A percentile compares a stretch with the other conserved stretches of the same genome.
Evolutionary conservation across 1,140 invertebrate genomes (phyloP).

Genomic region (Drosophila willistoni): DNA sequence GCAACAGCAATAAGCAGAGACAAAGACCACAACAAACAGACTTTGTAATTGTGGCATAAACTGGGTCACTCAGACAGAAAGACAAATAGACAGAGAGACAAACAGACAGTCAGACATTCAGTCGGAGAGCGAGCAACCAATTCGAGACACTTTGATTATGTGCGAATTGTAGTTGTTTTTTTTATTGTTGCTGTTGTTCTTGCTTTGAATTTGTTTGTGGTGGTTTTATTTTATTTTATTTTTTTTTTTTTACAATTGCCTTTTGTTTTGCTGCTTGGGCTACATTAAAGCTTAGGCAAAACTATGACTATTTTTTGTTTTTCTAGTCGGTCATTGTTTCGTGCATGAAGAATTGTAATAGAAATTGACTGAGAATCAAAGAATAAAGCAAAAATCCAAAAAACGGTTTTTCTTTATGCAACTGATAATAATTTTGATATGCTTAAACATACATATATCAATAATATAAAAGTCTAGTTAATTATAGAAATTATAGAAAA

Average conservation of each 20-base stretch:
- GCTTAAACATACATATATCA: too few relatives aligned
- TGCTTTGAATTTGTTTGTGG: constrained; percentile 25
- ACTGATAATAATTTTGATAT: not conserved
- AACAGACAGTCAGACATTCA: constrained; percentile 20
- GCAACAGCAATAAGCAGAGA: constrained; percentile 18
- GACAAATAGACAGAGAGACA: constrained; percentile 7
- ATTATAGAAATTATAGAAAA: too few relatives aligned
- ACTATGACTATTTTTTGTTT: constrained; percentile 11
- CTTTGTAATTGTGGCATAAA: constrained; percentile 77
- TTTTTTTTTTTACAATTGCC: constrained; percentile 60
- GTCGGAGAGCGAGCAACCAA: constrained; percentile 43
- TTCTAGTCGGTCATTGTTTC: constrained; percentile 62
- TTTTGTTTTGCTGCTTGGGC: constrained; percentile 52
- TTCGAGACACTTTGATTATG: constrained; percentile 45
- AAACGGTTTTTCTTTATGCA: not conserved
- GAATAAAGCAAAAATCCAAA: constrained; percentile 11
- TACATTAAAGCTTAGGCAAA: constrained; percentile 64
- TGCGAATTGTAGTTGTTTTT: constrained; percentile 41
- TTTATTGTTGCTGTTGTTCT: constrained; percentile 30
- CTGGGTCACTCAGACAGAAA: constrained; percentile 63
- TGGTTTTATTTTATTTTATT: constrained; percentile 47
- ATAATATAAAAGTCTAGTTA: too few relatives aligned
- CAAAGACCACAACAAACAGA: constrained; percentile 52
- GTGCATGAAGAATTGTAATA: constrained; percentile 43
- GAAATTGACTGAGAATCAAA: constrained; percentile 54